These are phyloP conservation scores for Xiphophorus maculatus DNA, from an alignment of 2,113 vertebrate species.

Conservation along the genomic window DNA sequence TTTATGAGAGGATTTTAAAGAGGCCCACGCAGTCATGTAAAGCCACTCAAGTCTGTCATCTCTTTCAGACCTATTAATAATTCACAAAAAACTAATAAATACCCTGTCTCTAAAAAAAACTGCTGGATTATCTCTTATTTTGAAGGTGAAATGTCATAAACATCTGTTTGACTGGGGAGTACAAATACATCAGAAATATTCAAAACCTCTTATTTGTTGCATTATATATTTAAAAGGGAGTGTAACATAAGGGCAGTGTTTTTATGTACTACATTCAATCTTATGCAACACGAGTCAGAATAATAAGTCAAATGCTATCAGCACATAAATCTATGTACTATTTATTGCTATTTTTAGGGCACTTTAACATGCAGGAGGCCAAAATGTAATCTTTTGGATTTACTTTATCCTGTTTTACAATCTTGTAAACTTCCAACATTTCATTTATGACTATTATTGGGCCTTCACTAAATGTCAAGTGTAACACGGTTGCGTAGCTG, in stretches of 20 bases:
- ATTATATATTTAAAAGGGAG: constrained; percentile 27
- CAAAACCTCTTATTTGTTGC: neutral
- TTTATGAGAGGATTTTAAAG: constrained; percentile 56
- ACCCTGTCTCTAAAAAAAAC: neutral
- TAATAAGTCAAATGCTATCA: constrained; percentile 45
- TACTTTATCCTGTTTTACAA: neutral
- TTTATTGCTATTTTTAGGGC: constrained; percentile 9
- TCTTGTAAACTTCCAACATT: neutral
- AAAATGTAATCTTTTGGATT: neutral
- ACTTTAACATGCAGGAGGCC: neutral
- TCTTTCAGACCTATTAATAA: constrained; percentile 15
- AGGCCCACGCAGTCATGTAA: constrained; percentile 12
- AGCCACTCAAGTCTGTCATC: constrained; percentile 26
- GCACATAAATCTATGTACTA: constrained; percentile 20
- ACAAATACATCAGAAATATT: constrained; percentile 11
- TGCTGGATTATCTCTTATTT: neutral
- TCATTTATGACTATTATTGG: neutral
- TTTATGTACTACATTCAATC: constrained; percentile 30
- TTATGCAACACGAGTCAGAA: constrained; percentile 34
- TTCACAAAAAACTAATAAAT: constrained; percentile 14
- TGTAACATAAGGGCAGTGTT: constrained; percentile 18
- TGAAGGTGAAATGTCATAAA: neutral
- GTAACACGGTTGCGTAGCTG: neutral
- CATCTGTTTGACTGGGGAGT: neutral
- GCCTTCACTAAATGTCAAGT: neutral